Evolutionary conservation across 2,113 vertebrate genomes (phyloP).

Genomic region (Verasper variegatus): DNA sequence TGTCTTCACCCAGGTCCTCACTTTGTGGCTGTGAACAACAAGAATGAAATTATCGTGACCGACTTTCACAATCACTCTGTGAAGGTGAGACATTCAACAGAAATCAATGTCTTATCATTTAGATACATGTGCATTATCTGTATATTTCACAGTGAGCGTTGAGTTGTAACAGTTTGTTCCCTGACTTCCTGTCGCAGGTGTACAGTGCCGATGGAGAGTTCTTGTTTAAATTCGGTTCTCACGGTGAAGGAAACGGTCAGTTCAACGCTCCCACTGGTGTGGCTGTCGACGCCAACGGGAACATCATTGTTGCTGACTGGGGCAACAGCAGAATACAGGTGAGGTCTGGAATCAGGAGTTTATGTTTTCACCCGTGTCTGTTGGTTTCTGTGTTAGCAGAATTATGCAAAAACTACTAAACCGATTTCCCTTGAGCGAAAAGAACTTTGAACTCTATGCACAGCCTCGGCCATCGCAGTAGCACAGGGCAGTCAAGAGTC

Average conservation of each 20-base stretch:
- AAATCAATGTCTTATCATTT: not conserved
- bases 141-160: not conserved
- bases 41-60: constrained; percentile 96
- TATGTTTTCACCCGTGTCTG: no score
- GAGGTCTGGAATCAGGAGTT: not conserved
- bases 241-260: constrained; percentile 96
- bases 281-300: constrained; percentile 92
- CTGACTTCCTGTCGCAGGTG: constrained; percentile 81
- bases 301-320: constrained; percentile 98
- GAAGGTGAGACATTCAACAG: constrained; percentile 84
- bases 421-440: no score
- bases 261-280: constrained; percentile 97
- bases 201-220: constrained; percentile 96
- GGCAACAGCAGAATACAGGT: constrained; percentile 98
- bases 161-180: not conserved
- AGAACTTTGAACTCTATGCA: no score
- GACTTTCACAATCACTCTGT: constrained; percentile 99
- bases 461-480: no score
- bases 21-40: constrained; percentile 97
- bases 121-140: not conserved
- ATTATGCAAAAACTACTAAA: no score
- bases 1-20: constrained; percentile 87
- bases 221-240: constrained; percentile 95
- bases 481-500: no score
- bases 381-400: no score